Evolutionary conservation across 2,888 invertebrate genomes (phyloP).

Genomic region (Cyclophora punctaria): DNA sequence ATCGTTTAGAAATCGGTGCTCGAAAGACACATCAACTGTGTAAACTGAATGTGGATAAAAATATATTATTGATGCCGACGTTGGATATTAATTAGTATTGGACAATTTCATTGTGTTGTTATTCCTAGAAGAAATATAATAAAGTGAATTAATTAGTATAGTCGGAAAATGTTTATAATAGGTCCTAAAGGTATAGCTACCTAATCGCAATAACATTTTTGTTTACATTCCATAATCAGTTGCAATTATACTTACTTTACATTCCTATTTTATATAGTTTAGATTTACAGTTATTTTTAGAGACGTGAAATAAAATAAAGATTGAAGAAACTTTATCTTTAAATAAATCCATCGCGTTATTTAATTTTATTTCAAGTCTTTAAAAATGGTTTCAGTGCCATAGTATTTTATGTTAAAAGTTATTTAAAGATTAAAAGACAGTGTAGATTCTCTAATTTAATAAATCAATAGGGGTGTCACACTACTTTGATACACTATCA

Average conservation of each 20-base stretch:
- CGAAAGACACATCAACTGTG: conserved; percentile 50
- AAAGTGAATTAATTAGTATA: conserved; percentile 2
- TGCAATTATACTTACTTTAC: too few species aligned
- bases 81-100: conserved; percentile 34
- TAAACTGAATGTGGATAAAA: conserved; percentile 7
- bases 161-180: background rate
- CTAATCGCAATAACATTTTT: too few species aligned
- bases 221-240: too few species aligned
- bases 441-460: too few species aligned
- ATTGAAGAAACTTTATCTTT: too few species aligned
- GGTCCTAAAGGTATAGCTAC: too few species aligned
- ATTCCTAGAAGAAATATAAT: conserved; percentile 46
- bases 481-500: too few species aligned
- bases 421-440: too few species aligned
- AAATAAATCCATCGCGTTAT: background rate
- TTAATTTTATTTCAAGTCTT: conserved; percentile 8
- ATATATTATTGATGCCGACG: conserved; percentile 28
- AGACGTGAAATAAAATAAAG: too few species aligned
- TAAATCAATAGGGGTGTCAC: too few species aligned
- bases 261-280: too few species aligned
- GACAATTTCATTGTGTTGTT: conserved; percentile 51
- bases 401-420: conserved; percentile 26
- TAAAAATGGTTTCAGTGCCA: conserved; percentile 32
- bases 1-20: conserved; percentile 55
- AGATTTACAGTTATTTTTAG: background rate